A percentile compares a stretch with the other conserved stretches of the same genome.
Conservation (phyloP, 2,797 vertebrate genomes). For the Poecilia picta region DNA sequence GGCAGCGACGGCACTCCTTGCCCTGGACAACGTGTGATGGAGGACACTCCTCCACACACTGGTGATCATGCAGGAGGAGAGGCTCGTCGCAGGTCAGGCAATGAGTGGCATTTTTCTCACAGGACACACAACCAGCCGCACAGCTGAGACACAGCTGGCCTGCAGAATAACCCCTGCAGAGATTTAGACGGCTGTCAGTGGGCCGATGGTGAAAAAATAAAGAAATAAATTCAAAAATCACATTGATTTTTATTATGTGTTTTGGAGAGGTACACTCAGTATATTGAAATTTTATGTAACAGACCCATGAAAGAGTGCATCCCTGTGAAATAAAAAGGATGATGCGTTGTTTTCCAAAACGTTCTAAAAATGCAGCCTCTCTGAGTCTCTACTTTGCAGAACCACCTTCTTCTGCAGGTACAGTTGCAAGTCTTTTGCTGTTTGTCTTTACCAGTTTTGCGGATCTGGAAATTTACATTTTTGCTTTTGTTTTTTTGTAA, state of each 20-base stretch:
- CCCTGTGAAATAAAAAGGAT: neutral
- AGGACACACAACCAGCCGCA: constrained; percentile 81
- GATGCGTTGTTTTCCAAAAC: neutral
- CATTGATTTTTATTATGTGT: too few relatives aligned
- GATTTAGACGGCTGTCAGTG: neutral
- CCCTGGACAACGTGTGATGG: constrained; percentile 73
- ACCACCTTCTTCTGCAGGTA: neutral
- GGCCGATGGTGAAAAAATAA: neutral
- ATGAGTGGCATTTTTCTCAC: constrained; percentile 80
- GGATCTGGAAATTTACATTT: neutral
- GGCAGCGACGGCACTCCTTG: constrained; percentile 83
- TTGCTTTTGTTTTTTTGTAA: neutral
- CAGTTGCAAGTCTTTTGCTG: neutral
- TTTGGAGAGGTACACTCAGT: too few relatives aligned
- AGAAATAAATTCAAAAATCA: too few relatives aligned
- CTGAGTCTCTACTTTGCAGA: neutral
- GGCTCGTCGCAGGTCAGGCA: constrained; percentile 85
- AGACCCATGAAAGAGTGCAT: neutral
- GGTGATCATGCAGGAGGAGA: constrained; percentile 81
- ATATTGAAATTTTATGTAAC: neutral
- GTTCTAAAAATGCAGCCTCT: neutral
- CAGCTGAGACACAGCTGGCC: constrained; percentile 81
- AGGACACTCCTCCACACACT: constrained; percentile 84
- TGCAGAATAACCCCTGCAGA: constrained; percentile 71
- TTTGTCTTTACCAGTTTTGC: neutral